These are phyloP conservation scores for Orius insidiosus DNA, from an alignment of 1,140 invertebrate genomes.

Conservation along the genomic window DNA sequence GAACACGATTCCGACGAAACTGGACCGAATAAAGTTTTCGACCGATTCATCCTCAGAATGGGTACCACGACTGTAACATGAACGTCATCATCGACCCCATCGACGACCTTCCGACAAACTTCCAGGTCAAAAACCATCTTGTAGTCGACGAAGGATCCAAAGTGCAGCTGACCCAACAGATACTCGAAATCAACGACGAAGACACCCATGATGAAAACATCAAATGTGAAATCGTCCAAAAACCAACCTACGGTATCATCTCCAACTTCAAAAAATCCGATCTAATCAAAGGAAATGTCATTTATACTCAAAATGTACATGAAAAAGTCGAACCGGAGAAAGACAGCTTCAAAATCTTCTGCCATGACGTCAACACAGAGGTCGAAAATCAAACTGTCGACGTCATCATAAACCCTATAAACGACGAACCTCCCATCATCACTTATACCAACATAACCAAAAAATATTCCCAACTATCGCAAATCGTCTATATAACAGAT, in stretches of 20 bases:
- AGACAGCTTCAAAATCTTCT: constrained; percentile 6
- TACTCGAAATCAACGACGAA: background rate
- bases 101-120: constrained; percentile 5
- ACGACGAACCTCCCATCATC: constrained; percentile 10
- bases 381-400: background rate
- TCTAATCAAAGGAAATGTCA: background rate
- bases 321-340: constrained; percentile 3
- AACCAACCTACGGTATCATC: constrained; percentile 4
- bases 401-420: constrained; percentile 2
- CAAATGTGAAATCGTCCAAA: constrained; percentile 1
- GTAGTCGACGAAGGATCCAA: constrained; percentile 5
- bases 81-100: constrained; percentile 7
- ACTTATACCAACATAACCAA: background rate
- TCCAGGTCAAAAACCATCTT: background rate
- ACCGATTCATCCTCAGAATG: background rate
- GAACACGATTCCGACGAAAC: constrained; percentile 5
- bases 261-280: background rate
- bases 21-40: background rate
- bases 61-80: background rate
- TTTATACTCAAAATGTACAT: constrained; percentile 5
- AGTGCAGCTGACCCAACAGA: background rate
- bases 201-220: constrained; percentile 9
- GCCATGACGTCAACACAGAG: constrained; percentile 6
- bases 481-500: background rate
- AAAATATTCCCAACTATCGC: background rate